These are phyloP conservation scores for Syngnathus typhle DNA, from an alignment of 2,113 vertebrate species.

Conservation along the genomic window DNA sequence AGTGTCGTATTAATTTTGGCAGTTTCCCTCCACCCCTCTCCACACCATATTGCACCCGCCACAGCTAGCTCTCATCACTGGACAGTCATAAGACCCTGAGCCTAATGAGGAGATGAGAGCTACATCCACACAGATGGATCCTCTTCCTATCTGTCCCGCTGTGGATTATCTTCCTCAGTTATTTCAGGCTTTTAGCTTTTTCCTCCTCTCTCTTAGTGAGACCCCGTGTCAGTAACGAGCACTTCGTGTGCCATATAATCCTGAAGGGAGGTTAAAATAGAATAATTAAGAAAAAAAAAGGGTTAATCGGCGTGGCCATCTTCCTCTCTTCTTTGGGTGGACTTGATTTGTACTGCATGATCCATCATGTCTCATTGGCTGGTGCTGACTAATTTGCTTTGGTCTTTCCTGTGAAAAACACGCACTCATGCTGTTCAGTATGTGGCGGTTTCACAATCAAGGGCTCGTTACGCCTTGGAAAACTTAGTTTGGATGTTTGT, in stretches of 20 bases:
- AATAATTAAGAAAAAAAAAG: conserved; percentile 34
- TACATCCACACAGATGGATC: conserved; percentile 70
- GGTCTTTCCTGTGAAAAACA: conserved; percentile 13
- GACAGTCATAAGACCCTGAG: conserved; percentile 41
- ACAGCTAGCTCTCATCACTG: conserved; percentile 61
- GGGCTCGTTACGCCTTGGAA: conserved; percentile 10
- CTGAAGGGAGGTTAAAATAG: conserved; percentile 35
- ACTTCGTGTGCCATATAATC: conserved; percentile 32
- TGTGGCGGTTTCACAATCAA: neutral
- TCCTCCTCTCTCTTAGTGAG: neutral
- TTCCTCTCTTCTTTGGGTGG: conserved; percentile 41
- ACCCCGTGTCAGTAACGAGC: conserved; percentile 41
- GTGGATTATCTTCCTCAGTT: conserved; percentile 45
- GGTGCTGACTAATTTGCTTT: conserved; percentile 40
- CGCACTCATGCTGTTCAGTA: neutral
- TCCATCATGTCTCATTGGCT: conserved; percentile 42
- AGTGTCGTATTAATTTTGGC: conserved; percentile 2
- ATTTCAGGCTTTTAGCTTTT: conserved; percentile 31
- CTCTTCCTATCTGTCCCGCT: conserved; percentile 44
- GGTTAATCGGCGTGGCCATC: conserved; percentile 35
- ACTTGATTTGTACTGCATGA: conserved; percentile 17
- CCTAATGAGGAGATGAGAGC: conserved; percentile 68
- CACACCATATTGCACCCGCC: conserved; percentile 17
- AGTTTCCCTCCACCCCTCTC: neutral
- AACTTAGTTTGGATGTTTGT: too few species aligned